A percentile compares a stretch with the other conserved stretches of the same genome.
Evolutionary conservation across 2,888 invertebrate species (phyloP).

Genomic region (Dromius quadrimaculatus): DNA sequence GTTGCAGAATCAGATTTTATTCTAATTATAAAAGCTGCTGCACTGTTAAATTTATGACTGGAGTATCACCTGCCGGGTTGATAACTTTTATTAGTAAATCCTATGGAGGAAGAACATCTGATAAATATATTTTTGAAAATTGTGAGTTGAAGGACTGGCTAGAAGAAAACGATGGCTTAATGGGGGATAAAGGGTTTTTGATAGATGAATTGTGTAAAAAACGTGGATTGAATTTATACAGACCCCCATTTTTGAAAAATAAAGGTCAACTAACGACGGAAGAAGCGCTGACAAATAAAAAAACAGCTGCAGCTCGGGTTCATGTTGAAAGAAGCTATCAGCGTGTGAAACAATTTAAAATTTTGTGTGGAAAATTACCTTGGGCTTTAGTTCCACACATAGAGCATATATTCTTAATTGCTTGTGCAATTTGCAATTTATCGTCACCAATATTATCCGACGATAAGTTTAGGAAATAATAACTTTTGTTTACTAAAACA

Average conservation of each 20-base stretch:
- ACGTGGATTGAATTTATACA: neutral
- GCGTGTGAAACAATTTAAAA: slow-evolving; percentile 4
- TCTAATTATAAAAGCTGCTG: slow-evolving; percentile 53
- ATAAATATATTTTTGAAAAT: slow-evolving; percentile 56
- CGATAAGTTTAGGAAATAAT: slow-evolving; percentile 21
- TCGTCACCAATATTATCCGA: slow-evolving; percentile 3
- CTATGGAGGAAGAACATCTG: slow-evolving; percentile 55
- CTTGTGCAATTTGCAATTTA: slow-evolving; percentile 20
- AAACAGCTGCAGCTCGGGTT: slow-evolving; percentile 1
- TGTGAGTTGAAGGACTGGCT: slow-evolving; percentile 53
- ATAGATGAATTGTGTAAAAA: slow-evolving; percentile 6
- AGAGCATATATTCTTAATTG: slow-evolving; percentile 14
- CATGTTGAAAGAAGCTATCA: slow-evolving; percentile 8
- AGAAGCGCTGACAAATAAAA: slow-evolving; percentile 2
- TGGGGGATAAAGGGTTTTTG: slow-evolving; percentile 6
- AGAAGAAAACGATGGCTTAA: neutral
- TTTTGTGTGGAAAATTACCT: slow-evolving; percentile 1
- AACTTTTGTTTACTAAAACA: slow-evolving; percentile 7
- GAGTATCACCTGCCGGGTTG: slow-evolving; percentile 55
- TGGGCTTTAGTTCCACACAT: slow-evolving; percentile 15
- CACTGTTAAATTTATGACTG: slow-evolving; percentile 57
- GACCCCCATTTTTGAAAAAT: slow-evolving; percentile 19
- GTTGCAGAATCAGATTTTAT: slow-evolving; percentile 47
- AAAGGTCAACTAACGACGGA: slow-evolving; percentile 2
- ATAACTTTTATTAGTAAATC: slow-evolving; percentile 55